A percentile compares a stretch with the other conserved stretches of the same genome.
phyloP scores from a whole-genome alignment of 2,888 invertebrate species.

The Lepeophtheirus nordmannii region DNA sequence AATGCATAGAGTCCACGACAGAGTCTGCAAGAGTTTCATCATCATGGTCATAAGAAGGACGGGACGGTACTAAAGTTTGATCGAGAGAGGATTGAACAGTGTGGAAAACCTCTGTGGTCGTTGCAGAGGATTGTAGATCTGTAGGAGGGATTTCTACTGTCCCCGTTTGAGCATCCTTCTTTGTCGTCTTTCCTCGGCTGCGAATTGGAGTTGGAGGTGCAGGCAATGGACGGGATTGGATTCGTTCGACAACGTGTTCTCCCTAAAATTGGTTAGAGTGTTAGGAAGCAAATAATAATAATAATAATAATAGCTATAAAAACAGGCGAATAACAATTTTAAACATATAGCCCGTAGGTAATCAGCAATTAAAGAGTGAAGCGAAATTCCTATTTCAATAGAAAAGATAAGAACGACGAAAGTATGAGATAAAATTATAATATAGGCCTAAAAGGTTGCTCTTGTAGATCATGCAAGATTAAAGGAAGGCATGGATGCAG shows the following conservation, averaged over 20 bases:
- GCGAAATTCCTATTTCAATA: too few species aligned
- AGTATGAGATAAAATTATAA: too few species aligned
- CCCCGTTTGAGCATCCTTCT: background rate
- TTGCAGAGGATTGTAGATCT: background rate
- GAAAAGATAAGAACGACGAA: too few species aligned
- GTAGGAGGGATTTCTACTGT: background rate
- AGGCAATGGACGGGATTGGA: conserved; percentile 18
- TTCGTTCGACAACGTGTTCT: conserved; percentile 9
- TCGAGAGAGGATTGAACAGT: conserved; percentile 4
- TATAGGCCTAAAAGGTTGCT: too few species aligned
- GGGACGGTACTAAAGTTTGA: background rate
- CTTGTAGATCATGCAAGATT: too few species aligned
- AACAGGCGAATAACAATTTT: too few species aligned
- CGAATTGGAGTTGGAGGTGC: conserved; percentile 15
- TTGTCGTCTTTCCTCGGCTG: background rate
- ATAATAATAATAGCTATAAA: too few species aligned
- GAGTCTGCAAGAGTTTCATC: conserved; percentile 23
- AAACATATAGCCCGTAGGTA: too few species aligned
- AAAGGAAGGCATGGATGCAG: too few species aligned
- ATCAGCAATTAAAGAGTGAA: too few species aligned
- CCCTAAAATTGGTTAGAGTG: background rate
- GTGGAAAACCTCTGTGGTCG: background rate
- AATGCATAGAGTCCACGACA: conserved; percentile 19
- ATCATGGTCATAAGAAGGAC: background rate
- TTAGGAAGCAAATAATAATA: too few species aligned